Evolutionary conservation across 2,888 invertebrate genomes (phyloP).

Genomic region (Microchrysa polita): DNA sequence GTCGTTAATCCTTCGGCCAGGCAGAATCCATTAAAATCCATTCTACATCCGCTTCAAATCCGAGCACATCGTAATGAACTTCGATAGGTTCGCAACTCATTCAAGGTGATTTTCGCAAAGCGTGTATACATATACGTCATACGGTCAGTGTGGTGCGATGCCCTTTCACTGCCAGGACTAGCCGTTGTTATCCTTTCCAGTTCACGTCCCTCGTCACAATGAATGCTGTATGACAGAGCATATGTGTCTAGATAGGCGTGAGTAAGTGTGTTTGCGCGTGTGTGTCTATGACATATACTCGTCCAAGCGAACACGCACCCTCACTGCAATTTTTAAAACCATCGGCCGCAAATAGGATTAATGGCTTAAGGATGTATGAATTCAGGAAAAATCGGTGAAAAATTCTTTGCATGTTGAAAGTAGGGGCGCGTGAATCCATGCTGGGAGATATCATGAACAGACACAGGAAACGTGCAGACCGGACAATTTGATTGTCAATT

Average conservation of each 20-base stretch:
- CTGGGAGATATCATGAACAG: slow-evolving; percentile 22
- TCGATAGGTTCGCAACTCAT: slow-evolving; percentile 22
- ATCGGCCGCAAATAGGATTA: slow-evolving; percentile 40
- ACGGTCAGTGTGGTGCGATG: neutral
- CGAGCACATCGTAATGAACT: slow-evolving; percentile 7
- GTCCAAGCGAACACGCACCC: slow-evolving; percentile 32
- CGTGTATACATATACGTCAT: too few species aligned
- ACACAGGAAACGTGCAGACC: neutral
- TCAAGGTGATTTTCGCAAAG: slow-evolving; percentile 17
- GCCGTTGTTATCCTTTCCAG: neutral
- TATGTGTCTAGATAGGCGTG: too few species aligned
- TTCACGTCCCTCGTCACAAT: neutral
- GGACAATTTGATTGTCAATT: neutral
- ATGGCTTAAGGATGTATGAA: slow-evolving; percentile 37
- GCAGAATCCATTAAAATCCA: slow-evolving; percentile 35
- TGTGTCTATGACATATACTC: too few species aligned
- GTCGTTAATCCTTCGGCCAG: slow-evolving; percentile 15
- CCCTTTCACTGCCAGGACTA: neutral
- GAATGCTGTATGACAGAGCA: neutral
- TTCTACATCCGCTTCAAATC: neutral
- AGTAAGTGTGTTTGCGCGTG: too few species aligned
- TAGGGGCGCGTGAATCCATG: neutral
- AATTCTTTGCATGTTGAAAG: neutral
- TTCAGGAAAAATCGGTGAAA: slow-evolving; percentile 16
- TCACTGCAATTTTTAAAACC: slow-evolving; percentile 37